Evolutionary conservation across 2,797 vertebrate genomes (phyloP).

Genomic region (Malurus leucopterus): DNA sequence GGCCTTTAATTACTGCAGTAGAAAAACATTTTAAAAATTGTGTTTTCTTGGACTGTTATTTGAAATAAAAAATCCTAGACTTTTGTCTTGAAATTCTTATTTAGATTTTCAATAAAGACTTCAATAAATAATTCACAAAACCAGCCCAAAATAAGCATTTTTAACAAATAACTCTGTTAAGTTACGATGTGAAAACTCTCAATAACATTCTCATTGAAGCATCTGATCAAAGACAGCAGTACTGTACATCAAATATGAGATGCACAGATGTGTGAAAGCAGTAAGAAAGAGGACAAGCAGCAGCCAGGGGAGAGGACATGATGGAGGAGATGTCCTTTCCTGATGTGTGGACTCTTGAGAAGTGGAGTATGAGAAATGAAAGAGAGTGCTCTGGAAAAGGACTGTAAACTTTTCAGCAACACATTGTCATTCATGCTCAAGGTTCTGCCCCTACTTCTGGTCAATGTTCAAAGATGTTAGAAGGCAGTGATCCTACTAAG

Average conservation of each 20-base stretch:
- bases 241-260: neutral
- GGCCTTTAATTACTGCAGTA: neutral
- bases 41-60: neutral
- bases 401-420: neutral
- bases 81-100: neutral
- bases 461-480: neutral
- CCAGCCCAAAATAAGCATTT: neutral
- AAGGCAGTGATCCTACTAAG: neutral
- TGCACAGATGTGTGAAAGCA: neutral
- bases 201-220: neutral
- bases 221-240: neutral
- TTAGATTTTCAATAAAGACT: neutral
- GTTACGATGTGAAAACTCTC: neutral
- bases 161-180: neutral
- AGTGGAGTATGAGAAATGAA: neutral
- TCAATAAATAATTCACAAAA: neutral
- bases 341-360: neutral
- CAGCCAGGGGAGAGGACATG: neutral
- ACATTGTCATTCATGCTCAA: rapidly evolving
- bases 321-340: neutral
- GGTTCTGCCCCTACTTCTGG: neutral
- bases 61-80: neutral
- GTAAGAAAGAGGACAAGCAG: neutral
- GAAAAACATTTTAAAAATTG: neutral
- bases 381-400: neutral